Percentiles rank a stretch among this genome's conserved stretches.
Evolutionary conservation across 2,797 vertebrate species (phyloP).

Genomic region (Hoplostethus mediterraneus): DNA sequence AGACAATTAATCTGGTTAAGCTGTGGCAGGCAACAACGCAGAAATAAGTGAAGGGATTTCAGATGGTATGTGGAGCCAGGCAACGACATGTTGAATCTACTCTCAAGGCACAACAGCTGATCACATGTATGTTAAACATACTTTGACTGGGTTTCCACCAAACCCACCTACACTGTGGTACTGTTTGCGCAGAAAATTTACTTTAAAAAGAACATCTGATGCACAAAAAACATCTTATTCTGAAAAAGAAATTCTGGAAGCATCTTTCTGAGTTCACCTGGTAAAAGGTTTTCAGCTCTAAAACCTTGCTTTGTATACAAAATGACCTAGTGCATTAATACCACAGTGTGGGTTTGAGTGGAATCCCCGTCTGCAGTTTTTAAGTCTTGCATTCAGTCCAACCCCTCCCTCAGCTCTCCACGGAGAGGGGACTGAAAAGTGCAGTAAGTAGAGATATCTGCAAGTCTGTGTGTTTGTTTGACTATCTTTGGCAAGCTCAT

Average conservation of each 20-base stretch:
- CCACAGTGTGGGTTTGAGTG: conserved; percentile 69
- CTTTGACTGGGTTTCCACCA: conserved; percentile 65
- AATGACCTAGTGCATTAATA: conserved; percentile 67
- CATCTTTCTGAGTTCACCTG: conserved; percentile 52
- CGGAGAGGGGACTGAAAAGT: conserved; percentile 92
- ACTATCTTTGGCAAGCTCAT: conserved; percentile 99
- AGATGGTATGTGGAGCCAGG: conserved; percentile 92
- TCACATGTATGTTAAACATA: conserved; percentile 91
- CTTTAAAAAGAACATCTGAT: conserved; percentile 66
- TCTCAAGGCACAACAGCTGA: conserved; percentile 99
- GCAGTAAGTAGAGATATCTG: conserved; percentile 91
- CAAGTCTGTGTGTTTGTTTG: conserved; percentile 95
- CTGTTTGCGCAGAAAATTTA: conserved; percentile 63
- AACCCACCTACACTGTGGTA: conserved; percentile 66
- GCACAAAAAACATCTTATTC: conserved; percentile 47
- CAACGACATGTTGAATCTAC: conserved; percentile 96
- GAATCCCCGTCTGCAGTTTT: conserved; percentile 70
- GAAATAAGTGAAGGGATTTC: conserved; percentile 59
- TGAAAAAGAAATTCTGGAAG: conserved; percentile 62
- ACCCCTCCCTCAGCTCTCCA: conserved; percentile 89
- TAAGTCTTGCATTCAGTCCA: conserved; percentile 70
- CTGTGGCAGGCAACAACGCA: conserved; percentile 39
- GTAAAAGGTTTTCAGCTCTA: conserved; percentile 35
- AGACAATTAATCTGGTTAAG: conserved; percentile 1
- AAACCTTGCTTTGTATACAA: conserved; percentile 61